Base-by-base conservation (phyloP, 2,797 vertebrate species). In the Podarcis siculus region DNA sequence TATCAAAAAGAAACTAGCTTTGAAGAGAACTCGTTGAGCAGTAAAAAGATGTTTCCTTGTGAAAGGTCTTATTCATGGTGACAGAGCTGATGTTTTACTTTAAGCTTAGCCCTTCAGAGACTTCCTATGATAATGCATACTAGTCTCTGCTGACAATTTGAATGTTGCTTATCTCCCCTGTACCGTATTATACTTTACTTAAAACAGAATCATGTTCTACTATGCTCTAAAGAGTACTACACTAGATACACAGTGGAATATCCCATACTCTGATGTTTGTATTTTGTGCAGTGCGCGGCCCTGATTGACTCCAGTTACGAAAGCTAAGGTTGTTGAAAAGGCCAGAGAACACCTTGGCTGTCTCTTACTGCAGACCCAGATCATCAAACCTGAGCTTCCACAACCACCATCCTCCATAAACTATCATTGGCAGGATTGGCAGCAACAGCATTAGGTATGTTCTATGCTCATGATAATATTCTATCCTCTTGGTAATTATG, bases 1-100 rank as follows among this genome's bases (percentile, higher is more conserved):
- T 91, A 94, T 95, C 93, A 95, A 93, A 95, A 91, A 55, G 91
- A 90, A 94, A 87, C n/a, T 89, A 39, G 64, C 87, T 89, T 94
- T 92, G 87, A 90, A 89, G 91, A 95, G 91, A 79, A 83, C 39
- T 71, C 30, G 19, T n/a, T 90, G 76, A 90, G 87, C 7, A 85
- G 75, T 91, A 95, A 95, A 92, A 94, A 39, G 71, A 88, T 91
- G 67, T 88, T 95, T 94, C 91, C 85, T 89, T 89, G 55, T 88
- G 71, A 91, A 91, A 76, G 8, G 3, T 82, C 64, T 93, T 87
- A 92, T 89, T 92, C 93, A 88, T 35, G 58, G 42, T 42, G 90
- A n/a, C 58, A 92, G 78, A 83, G 83, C n/a, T 79, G 87, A 91
- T 91, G 88, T 90, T 92, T 92, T 89, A 88, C 91, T 94, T 92